Evolutionary conservation across 2,797 vertebrate species (phyloP).

Genomic region (Distichodus sexfasciatus): DNA sequence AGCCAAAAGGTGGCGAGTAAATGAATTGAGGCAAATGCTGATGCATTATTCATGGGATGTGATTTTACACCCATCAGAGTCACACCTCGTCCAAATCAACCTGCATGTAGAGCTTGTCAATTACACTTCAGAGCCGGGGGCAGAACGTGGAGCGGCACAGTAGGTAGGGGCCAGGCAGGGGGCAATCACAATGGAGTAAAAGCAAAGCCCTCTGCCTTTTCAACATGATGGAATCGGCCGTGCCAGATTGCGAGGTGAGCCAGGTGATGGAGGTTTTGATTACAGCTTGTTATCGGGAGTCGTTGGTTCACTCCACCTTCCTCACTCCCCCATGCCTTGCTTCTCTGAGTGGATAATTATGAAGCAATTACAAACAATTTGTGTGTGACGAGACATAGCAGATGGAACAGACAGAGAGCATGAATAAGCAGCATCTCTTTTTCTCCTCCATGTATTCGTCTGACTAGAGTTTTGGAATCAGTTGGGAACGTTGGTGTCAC

Average conservation of each 20-base stretch:
- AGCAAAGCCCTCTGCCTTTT: neutral
- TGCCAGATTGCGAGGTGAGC: neutral
- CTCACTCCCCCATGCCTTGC: too few relatives aligned
- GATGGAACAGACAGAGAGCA: neutral
- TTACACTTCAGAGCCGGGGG: neutral
- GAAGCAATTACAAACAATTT: neutral
- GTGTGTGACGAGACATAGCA: neutral
- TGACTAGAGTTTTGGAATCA: neutral
- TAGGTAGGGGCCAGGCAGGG: too few relatives aligned
- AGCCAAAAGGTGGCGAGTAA: neutral
- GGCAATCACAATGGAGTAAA: too few relatives aligned
- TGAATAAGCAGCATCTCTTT: neutral
- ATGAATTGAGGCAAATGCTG: neutral
- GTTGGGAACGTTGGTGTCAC: neutral
- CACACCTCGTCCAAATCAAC: too few relatives aligned
- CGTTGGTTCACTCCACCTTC: too few relatives aligned
- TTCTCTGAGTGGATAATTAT: constrained; percentile 5
- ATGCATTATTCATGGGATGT: neutral
- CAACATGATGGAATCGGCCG: neutral
- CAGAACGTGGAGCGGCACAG: too few relatives aligned
- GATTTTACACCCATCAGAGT: neutral
- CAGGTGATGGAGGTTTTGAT: neutral
- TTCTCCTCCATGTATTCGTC: neutral
- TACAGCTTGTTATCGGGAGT: neutral
- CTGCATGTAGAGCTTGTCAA: neutral